Conservation (phyloP, 1,140 invertebrate genomes). For the Lepidostoma basale region DNA sequence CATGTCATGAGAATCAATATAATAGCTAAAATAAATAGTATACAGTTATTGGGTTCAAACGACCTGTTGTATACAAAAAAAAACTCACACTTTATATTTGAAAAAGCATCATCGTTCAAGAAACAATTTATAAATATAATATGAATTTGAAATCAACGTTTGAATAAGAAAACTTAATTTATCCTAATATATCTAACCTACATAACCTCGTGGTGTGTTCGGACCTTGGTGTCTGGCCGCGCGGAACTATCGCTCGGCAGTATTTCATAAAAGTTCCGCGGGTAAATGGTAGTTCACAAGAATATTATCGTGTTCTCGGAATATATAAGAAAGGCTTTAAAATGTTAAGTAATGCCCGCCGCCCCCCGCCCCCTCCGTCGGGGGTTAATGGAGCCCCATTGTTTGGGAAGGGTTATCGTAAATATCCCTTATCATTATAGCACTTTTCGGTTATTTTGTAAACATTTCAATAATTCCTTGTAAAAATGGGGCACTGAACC, state of each 20-base stretch:
- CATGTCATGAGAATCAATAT: too few relatives aligned
- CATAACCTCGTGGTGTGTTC: too few relatives aligned
- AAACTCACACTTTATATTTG: too few relatives aligned
- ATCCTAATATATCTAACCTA: too few relatives aligned
- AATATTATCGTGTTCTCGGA: constrained; percentile 44
- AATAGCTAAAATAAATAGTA: too few relatives aligned
- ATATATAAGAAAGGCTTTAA: constrained; percentile 42
- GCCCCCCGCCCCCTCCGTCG: neutral
- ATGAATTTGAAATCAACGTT: too few relatives aligned
- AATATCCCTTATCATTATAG: constrained; percentile 20
- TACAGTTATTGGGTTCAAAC: too few relatives aligned
- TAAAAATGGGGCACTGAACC: neutral
- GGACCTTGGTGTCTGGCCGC: constrained; percentile 30
- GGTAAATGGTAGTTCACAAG: constrained; percentile 44
- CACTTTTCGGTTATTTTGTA: constrained; percentile 26
- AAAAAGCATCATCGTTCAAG: too few relatives aligned
- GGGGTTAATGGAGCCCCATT: constrained; percentile 23
- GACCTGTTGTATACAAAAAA: too few relatives aligned
- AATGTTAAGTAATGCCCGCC: constrained; percentile 25
- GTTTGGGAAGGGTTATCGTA: constrained; percentile 30
- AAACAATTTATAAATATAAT: too few relatives aligned
- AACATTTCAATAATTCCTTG: constrained; percentile 27
- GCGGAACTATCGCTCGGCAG: constrained; percentile 40
- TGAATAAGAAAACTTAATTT: too few relatives aligned
- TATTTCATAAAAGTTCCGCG: constrained; percentile 44